Conservation (phyloP, 1,140 invertebrate genomes). For the Thaumetopoea pityocampa region DNA sequence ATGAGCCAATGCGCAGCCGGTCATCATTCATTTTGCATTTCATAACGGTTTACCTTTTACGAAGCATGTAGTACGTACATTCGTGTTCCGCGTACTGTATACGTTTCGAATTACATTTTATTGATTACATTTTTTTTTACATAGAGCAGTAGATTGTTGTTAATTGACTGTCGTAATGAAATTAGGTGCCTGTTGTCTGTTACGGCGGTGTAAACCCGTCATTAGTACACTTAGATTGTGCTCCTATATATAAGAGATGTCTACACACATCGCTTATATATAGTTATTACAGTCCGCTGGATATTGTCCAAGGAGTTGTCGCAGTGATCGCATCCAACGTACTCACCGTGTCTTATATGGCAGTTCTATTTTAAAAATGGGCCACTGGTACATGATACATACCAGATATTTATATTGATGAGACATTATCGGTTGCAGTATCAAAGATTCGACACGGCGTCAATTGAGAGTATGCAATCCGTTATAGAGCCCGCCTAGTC, state of each 20-base stretch:
- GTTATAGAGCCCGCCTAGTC: constrained; percentile 31
- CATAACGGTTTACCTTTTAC: constrained; percentile 39
- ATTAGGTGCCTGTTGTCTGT: constrained; percentile 38
- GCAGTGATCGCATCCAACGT: constrained; percentile 38
- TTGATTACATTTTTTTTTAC: constrained; percentile 32
- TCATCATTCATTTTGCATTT: constrained; percentile 61
- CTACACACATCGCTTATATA: no score
- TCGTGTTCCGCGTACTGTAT: constrained; percentile 14
- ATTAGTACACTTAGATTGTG: constrained; percentile 41
- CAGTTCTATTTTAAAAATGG: constrained; percentile 58
- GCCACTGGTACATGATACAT: constrained; percentile 45
- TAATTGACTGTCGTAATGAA: constrained; percentile 39
- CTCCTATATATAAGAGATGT: constrained; percentile 57
- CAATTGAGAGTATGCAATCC: constrained; percentile 34
- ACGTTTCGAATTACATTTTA: constrained; percentile 35
- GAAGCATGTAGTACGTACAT: constrained; percentile 36
- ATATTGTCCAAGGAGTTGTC: constrained; percentile 62
- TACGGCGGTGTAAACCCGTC: constrained; percentile 31
- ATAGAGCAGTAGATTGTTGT: constrained; percentile 50
- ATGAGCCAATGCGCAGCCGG: constrained; percentile 53
- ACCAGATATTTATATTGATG: constrained; percentile 36
- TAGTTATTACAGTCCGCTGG: constrained; percentile 57
- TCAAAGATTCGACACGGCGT: constrained; percentile 24
- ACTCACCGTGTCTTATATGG: constrained; percentile 53
- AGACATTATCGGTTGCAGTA: constrained; percentile 25